These are phyloP conservation scores for Bucorvus abyssinicus DNA, from an alignment of 2,797 vertebrate genomes.

Conservation along the genomic window DNA sequence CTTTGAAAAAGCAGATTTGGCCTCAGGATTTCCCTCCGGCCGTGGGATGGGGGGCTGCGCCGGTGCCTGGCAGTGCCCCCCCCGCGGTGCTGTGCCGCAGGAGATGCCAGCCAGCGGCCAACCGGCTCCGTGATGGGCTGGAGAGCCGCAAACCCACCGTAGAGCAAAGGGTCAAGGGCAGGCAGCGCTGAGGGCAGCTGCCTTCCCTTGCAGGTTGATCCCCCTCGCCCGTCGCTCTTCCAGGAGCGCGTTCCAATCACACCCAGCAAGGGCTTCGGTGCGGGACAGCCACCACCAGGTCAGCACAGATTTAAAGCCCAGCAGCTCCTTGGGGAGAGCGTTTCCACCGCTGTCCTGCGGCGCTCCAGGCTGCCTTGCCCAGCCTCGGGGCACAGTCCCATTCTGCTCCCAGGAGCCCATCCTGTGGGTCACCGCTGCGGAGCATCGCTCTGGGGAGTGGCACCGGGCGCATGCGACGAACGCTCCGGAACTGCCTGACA, in stretches of 20 bases:
- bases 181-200: background rate
- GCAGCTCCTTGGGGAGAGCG: background rate
- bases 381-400: accelerated
- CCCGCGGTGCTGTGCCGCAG: background rate
- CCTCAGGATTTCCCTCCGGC: background rate
- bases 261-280: background rate
- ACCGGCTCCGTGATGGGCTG: background rate
- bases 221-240: background rate
- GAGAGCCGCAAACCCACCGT: background rate
- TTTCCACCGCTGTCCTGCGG: background rate
- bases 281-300: accelerated
- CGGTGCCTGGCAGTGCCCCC: background rate
- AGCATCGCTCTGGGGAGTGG: accelerated
- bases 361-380: accelerated
- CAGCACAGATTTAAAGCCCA: background rate
- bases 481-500: background rate
- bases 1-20: background rate
- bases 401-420: background rate
- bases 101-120: background rate
- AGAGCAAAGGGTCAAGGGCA: background rate
- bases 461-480: background rate
- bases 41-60: background rate
- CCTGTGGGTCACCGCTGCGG: background rate
- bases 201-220: background rate
- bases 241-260: background rate